Evolutionary conservation across 2,113 vertebrate species (phyloP), one percentile per base, ranked within the genome.

Genomic region (Menura novaehollandiae): DNA sequence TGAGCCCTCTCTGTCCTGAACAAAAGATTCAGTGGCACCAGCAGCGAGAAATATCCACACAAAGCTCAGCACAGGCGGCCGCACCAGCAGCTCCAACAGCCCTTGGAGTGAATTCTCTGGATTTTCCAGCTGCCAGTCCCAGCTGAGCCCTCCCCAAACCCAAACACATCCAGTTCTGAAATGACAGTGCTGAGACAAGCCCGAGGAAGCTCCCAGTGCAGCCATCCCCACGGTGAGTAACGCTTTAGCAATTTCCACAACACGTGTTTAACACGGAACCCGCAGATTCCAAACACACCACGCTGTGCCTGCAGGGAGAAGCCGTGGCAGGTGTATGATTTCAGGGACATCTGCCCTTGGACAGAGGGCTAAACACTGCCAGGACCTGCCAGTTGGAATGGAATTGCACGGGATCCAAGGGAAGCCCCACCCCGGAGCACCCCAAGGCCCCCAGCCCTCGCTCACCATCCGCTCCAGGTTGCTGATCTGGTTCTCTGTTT

Each of bases 391-490:
- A 41, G 26, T 0, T 11, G 16, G 28, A 30, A 26, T 1, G 5
- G 13, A 59, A 33, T 32, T 19, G 60, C 88, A 47, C 3, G 13
- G 15, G 8, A 46, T 1, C 11, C 27, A 27, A 5, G 51, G 55
- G 27, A 13, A 27, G 22, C 22, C 15, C 43, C 60, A 14, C 1
- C 22, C 77, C 3, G 1, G 44, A 7, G 5, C 14, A n/a, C 0
- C 11, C 52, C 23, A 1, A 3, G 37, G 79, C 5, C 4, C 35
- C 7, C 3, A 1, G 2, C 3, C 15, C 59, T 7, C 3, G 1
- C 98, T 96, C 85, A 99, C 99, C 99, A 99, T 99, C 52, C 87
- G 90, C 94, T 99, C 99, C 68, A 99, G 88, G 97, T 99, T 99
- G 93, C 98, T 98, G 97, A 99, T 99, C 96, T 99, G 99, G 95